Conservation (phyloP, 2,888 invertebrate genomes). For the Hirudinaria manillensis region DNA sequence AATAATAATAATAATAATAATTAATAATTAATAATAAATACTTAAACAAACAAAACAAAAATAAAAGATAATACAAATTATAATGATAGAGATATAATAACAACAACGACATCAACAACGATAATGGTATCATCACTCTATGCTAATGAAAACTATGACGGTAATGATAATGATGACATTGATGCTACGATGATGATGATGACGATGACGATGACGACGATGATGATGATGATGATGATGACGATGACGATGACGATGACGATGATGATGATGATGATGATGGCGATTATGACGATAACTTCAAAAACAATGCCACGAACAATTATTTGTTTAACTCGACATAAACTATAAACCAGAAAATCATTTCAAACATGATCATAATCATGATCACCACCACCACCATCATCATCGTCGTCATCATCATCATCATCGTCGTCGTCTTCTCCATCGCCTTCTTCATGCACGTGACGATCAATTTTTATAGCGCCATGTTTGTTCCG, state of each 20-base stretch:
- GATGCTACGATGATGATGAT: no score
- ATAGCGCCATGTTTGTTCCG: no score
- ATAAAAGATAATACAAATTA: no score
- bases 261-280: no score
- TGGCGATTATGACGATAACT: no score
- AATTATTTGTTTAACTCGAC: no score
- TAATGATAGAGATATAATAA: neutral
- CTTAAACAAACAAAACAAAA: no score
- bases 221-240: no score
- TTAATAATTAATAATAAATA: no score
- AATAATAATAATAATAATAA: no score
- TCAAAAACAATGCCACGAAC: no score
- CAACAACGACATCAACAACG: neutral
- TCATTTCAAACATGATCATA: neutral
- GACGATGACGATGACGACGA: neutral
- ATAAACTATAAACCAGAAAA: neutral
- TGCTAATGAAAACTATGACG: neutral
- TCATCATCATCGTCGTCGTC: conserved; percentile 2
- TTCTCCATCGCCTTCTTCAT: conserved; percentile 6
- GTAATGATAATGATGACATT: neutral
- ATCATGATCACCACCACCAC: neutral
- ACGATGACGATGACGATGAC: neutral
- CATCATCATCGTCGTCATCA: conserved; percentile 10
- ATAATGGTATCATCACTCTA: neutral
- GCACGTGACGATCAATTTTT: neutral